Conservation (phyloP, 2,113 vertebrate species). For the Gavialis gangeticus region DNA sequence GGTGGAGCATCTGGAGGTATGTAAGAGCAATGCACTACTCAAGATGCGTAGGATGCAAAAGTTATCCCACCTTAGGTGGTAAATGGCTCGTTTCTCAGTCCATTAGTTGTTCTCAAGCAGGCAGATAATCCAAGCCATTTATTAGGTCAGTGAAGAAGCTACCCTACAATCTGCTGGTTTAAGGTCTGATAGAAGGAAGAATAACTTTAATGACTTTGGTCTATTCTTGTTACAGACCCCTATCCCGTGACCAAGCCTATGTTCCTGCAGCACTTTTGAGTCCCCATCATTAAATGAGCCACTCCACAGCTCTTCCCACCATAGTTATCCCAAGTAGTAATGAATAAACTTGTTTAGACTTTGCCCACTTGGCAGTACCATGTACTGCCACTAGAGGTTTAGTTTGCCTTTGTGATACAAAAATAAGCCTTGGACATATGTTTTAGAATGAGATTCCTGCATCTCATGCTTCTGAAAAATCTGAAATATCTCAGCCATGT, state of each 20-base stretch:
- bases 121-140: background rate
- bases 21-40: background rate
- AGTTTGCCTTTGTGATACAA: background rate
- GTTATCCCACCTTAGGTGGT: background rate
- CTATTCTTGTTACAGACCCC: background rate
- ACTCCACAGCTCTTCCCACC: background rate
- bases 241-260: background rate
- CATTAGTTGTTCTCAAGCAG: background rate
- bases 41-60: background rate
- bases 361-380: background rate
- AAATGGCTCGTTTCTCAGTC: conserved; percentile 6
- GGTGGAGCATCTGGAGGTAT: background rate
- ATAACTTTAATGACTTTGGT: background rate
- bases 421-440: background rate
- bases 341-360: background rate
- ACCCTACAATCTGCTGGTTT: background rate
- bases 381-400: background rate
- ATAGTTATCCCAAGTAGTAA: background rate
- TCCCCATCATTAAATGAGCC: background rate
- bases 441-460: background rate
- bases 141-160: background rate
- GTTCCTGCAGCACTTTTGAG: background rate
- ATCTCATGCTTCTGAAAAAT: accelerated
- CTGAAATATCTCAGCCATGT: background rate
- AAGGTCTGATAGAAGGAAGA: background rate